Conservation (phyloP, 2,888 invertebrate genomes). For the Tetramorium bicarinatum region DNA sequence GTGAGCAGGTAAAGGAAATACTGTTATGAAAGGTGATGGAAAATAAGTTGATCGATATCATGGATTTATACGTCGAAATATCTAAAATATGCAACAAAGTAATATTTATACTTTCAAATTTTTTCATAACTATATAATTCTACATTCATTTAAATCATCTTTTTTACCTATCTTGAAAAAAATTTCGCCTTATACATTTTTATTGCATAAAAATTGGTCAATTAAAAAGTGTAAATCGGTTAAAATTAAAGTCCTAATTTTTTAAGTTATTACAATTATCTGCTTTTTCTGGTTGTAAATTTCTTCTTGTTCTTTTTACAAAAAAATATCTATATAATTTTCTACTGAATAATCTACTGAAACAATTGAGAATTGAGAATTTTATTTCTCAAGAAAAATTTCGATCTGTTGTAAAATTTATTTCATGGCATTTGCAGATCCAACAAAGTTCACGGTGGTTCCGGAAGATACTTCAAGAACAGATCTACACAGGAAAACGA, state of each 20-base stretch:
- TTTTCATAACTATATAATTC: background rate
- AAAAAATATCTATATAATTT: background rate
- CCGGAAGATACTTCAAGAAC: conserved; percentile 80
- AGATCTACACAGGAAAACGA: conserved; percentile 76
- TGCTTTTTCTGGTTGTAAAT: background rate
- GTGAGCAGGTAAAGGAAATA: conserved; percentile 75
- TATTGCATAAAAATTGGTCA: background rate
- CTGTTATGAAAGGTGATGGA: background rate
- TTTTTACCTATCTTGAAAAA: background rate
- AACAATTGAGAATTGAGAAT: background rate
- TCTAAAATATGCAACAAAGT: background rate
- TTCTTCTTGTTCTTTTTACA: background rate
- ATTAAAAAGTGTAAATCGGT: background rate
- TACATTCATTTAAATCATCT: background rate
- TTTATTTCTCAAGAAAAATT: conserved; percentile 11
- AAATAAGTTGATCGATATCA: background rate
- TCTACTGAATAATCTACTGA: too few species aligned
- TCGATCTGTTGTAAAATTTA: background rate
- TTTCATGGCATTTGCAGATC: conserved; percentile 67
- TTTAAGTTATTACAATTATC: background rate
- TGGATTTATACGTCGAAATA: background rate
- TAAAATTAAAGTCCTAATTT: conserved; percentile 5
- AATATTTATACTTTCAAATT: background rate
- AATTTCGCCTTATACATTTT: background rate
- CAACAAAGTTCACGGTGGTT: conserved; percentile 76